Evolutionary conservation across 2,888 invertebrate species (phyloP), one percentile per base, ranked within the genome.

Genomic region (Hesperia comma): DNA sequence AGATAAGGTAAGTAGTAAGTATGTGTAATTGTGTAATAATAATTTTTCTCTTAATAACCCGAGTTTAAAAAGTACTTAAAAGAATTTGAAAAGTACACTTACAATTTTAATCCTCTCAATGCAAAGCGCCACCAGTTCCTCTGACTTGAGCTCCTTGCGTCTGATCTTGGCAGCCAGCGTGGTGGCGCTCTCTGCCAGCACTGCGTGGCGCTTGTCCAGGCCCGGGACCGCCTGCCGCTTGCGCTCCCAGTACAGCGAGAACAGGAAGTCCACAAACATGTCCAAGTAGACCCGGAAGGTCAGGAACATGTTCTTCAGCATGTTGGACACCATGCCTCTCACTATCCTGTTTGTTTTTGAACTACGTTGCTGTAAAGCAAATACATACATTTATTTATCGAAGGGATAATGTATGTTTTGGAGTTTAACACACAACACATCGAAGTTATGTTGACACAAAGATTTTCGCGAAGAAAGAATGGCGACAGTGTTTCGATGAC

Each of bases 101-200:
- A 96, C 94, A 79, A 94, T 93, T 72, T 95, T 94, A 57, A 97
- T 97, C 74, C 98, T 94, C 57, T 96, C 94, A 71, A 97, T 96
- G 80, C 95, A 98, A 2, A 95, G 94, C 69, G 89, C 88, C 0
- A 97, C 96, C 17, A 98, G 93, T 69, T 95, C 94, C 78, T 95
- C 95, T 2, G 95, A 94, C 57, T 94, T 95, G 8, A 97, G 71
- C 78, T 95, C 88, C 60, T 92, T 93, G 32, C 79, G 86, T 77
- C 95, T 92, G 62, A 97, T 97, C 85, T 95, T 94, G 58, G 88
- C 84, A 0, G 96, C 96, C 70, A 97, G 81, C 14, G 93, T 87
- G 14, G 94, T 90, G 0, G 96, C 96, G 83, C 96, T 96, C 77
- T 95, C 94, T 0, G 79, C 70, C 5, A 93, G 73, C 0, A 93